These are phyloP conservation scores for Luperina testacea DNA, from an alignment of 2,888 invertebrate genomes.

Conservation along the genomic window DNA sequence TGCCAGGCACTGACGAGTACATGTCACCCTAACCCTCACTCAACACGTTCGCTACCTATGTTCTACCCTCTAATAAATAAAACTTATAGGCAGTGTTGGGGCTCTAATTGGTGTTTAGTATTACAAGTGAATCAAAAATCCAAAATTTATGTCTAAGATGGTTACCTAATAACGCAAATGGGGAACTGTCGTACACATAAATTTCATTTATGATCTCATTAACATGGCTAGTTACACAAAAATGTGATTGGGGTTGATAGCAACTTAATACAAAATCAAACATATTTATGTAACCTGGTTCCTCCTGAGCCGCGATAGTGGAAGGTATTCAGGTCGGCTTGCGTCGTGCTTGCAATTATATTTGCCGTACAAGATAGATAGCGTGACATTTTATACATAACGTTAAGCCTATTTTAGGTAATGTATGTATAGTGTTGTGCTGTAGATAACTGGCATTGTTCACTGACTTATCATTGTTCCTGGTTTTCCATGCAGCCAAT, in stretches of 20 bases:
- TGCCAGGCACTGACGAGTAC: slow-evolving; percentile 81
- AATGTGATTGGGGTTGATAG: slow-evolving; percentile 53
- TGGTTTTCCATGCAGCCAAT: slow-evolving; percentile 27
- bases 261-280: slow-evolving; percentile 59
- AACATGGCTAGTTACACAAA: slow-evolving; percentile 36
- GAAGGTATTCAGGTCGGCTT: slow-evolving; percentile 76
- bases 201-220: slow-evolving; percentile 52
- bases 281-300: slow-evolving; percentile 45
- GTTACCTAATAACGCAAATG: slow-evolving; percentile 21
- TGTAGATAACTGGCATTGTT: slow-evolving; percentile 42
- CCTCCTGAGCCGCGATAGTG: slow-evolving; percentile 49
- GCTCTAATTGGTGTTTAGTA: slow-evolving; percentile 68
- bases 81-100: slow-evolving; percentile 57
- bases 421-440: slow-evolving; percentile 38
- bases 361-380: slow-evolving; percentile 70
- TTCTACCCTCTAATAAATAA: slow-evolving; percentile 72
- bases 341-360: slow-evolving; percentile 75
- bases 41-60: slow-evolving; percentile 68
- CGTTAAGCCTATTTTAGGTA: slow-evolving; percentile 49
- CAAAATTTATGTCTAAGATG: slow-evolving; percentile 23
- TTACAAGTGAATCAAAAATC: slow-evolving; percentile 59
- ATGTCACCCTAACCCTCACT: slow-evolving; percentile 79
- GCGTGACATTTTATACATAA: slow-evolving; percentile 62
- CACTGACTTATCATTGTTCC: slow-evolving; percentile 41
- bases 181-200: slow-evolving; percentile 15